These are phyloP conservation scores for Sphaerophoria taeniata DNA, from an alignment of 2,888 invertebrate genomes.

Conservation along the genomic window DNA sequence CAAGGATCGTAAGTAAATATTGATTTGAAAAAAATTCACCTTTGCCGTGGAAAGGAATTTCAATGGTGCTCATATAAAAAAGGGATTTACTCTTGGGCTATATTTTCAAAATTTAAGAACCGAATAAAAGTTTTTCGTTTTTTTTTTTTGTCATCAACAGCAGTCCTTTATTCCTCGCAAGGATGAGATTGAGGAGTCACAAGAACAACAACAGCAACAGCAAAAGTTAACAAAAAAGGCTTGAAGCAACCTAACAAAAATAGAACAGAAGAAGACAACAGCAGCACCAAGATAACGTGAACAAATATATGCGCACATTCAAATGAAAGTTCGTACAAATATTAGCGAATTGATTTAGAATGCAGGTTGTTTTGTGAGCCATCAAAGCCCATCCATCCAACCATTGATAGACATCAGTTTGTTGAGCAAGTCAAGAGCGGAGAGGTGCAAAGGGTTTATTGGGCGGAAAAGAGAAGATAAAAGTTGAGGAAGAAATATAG, in stretches of 20 bases:
- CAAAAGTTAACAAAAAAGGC: too few relatives aligned
- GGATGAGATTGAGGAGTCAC: conserved; percentile 5
- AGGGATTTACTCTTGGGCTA: conserved; percentile 11
- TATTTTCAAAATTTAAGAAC: conserved; percentile 55
- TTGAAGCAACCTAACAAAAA: too few relatives aligned
- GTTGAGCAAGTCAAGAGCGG: neutral
- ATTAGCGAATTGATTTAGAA: conserved; percentile 71
- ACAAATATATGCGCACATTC: conserved; percentile 60
- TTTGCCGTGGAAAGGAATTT: conserved; percentile 11
- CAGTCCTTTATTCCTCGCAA: neutral
- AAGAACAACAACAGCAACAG: conserved; percentile 3
- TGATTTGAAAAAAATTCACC: conserved; percentile 60
- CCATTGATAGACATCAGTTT: neutral
- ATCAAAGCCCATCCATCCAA: neutral
- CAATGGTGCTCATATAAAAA: conserved; percentile 2
- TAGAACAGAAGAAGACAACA: neutral
- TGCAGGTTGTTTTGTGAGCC: conserved; percentile 50
- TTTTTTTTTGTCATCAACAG: too few relatives aligned
- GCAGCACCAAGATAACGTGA: conserved; percentile 8
- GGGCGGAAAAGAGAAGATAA: neutral
- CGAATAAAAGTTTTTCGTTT: conserved; percentile 28
- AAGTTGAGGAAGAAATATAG: neutral
- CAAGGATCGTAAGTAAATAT: conserved; percentile 66
- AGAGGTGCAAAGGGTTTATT: neutral
- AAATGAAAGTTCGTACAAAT: conserved; percentile 72